Evolutionary conservation across 2,113 vertebrate species (phyloP).

Genomic region (Pycnonotus jocosus): DNA sequence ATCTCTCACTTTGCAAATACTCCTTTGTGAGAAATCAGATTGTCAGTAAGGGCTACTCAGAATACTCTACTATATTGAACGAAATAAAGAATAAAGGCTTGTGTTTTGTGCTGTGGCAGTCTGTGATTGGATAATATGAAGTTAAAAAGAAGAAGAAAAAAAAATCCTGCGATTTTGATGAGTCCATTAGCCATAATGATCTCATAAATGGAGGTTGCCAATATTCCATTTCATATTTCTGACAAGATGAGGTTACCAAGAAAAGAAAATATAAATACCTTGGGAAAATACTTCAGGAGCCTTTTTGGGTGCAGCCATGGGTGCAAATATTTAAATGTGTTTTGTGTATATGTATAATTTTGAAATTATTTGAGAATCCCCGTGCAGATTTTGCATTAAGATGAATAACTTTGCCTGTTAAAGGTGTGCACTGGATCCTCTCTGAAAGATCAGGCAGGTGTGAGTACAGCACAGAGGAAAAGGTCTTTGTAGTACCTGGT

Average conservation of each 20-base stretch:
- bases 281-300: not conserved
- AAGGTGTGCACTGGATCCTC: not conserved
- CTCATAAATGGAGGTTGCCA: conserved; percentile 30
- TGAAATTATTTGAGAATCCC: not conserved
- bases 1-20: conserved; percentile 76
- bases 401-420: not conserved
- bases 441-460: not conserved
- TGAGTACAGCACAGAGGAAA: not conserved
- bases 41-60: conserved; percentile 47
- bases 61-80: conserved; percentile 47
- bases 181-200: conserved; percentile 35
- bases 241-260: not conserved
- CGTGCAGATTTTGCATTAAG: not conserved
- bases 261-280: not conserved
- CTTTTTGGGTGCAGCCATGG: not conserved
- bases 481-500: not conserved
- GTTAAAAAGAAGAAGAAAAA: not conserved
- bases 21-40: conserved; percentile 73
- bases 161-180: not conserved
- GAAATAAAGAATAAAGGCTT: conserved; percentile 48
- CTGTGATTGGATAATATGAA: conserved; percentile 34
- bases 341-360: not conserved
- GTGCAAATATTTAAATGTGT: not conserved
- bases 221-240: conserved; percentile 27
- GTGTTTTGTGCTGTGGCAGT: conserved; percentile 45